Percentiles rank a stretch among this genome's conserved stretches.
These are phyloP conservation scores for Rhopalosiphum nymphaeae DNA, from an alignment of 2,888 invertebrate species.

Conservation along the genomic window DNA sequence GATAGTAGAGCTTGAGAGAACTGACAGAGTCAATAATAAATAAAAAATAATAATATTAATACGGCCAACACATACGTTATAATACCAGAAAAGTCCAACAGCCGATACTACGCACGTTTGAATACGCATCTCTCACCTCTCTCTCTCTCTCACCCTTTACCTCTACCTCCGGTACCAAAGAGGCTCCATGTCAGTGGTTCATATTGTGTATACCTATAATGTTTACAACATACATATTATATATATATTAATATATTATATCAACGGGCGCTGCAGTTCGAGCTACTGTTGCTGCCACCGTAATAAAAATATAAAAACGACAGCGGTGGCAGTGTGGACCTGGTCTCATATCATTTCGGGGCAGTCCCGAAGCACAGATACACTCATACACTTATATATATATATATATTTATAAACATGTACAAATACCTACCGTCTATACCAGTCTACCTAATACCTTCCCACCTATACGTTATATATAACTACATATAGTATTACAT, in stretches of 20 bases:
- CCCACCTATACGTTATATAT: not conserved
- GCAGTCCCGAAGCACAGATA: slow-evolving; percentile 18
- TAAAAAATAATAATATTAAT: not conserved
- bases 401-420: not conserved
- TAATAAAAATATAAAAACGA: not conserved
- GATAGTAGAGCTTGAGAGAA: not conserved
- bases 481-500: not conserved
- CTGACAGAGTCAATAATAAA: not conserved
- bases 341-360: slow-evolving; percentile 46
- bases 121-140: not conserved
- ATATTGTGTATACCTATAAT: not conserved
- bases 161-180: not conserved
- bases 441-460: slow-evolving; percentile 13
- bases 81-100: slow-evolving; percentile 31
- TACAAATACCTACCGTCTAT: slow-evolving; percentile 5
- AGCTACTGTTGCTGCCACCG: slow-evolving; percentile 53
- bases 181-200: not conserved
- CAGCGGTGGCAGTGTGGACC: not conserved
- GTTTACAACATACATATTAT: too few species aligned
- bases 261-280: not conserved
- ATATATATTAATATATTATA: slow-evolving; percentile 10
- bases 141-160: not conserved
- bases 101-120: slow-evolving; percentile 7
- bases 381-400: not conserved
- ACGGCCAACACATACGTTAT: not conserved